Evolutionary conservation across 2,888 invertebrate genomes (phyloP).

Genomic region (Trichopoda pennipes): DNA sequence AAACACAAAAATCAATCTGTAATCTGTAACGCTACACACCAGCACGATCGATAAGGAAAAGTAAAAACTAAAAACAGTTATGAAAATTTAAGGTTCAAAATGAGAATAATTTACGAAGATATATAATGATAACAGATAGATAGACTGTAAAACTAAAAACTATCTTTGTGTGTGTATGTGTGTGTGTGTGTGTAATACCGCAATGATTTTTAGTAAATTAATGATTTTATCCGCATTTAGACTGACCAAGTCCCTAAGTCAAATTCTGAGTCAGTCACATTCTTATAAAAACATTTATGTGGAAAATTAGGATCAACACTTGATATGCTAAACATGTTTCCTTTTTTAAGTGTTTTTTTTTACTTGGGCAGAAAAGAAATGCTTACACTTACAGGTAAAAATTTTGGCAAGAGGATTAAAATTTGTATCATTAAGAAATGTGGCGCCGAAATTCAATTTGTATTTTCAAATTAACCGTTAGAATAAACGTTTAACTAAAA

Average conservation of each 20-base stretch:
- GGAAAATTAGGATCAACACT: slow-evolving; percentile 67
- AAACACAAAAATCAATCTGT: slow-evolving; percentile 25
- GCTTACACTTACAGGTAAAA: slow-evolving; percentile 16
- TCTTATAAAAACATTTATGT: slow-evolving; percentile 57
- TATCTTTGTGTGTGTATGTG: not conserved
- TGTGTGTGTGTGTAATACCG: slow-evolving; percentile 8
- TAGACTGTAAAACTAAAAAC: slow-evolving; percentile 11
- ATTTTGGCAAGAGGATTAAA: slow-evolving; percentile 11
- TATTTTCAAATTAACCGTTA: slow-evolving; percentile 75
- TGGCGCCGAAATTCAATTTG: slow-evolving; percentile 78
- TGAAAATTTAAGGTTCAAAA: slow-evolving; percentile 9
- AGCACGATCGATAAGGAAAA: slow-evolving; percentile 33
- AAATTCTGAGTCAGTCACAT: slow-evolving; percentile 17
- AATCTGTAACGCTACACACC: not conserved
- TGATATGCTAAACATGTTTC: slow-evolving; percentile 69
- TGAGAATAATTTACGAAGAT: slow-evolving; percentile 32
- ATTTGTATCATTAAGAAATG: slow-evolving; percentile 58
- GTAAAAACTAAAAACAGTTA: not conserved
- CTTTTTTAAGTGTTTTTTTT: not conserved
- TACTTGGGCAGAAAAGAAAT: not conserved
- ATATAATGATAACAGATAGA: not conserved
- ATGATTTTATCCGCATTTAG: slow-evolving; percentile 48
- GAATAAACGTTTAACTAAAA: slow-evolving; percentile 44
- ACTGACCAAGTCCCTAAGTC: slow-evolving; percentile 53
- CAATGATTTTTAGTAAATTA: slow-evolving; percentile 9